Conservation (phyloP, 2,888 invertebrate genomes). For the Opisthograptis luteolata region DNA sequence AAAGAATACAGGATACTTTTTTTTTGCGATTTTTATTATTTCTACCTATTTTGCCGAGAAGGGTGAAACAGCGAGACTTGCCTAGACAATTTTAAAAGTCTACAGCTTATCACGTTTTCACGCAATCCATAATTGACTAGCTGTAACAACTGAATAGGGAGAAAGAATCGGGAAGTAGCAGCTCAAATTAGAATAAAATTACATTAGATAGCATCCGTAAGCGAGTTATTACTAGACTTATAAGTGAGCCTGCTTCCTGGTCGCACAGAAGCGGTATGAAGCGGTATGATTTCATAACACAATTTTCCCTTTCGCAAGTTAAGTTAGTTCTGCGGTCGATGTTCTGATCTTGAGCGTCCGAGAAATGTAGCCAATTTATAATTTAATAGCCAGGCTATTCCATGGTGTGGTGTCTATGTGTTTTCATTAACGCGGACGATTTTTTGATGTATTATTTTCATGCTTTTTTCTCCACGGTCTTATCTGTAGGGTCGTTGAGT, state of each 20-base stretch:
- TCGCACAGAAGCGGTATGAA: conserved; percentile 56
- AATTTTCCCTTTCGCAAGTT: conserved; percentile 74
- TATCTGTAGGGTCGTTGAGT: too few relatives aligned
- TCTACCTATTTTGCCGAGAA: too few relatives aligned
- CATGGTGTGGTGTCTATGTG: not conserved
- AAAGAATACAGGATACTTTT: too few relatives aligned
- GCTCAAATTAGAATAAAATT: conserved; percentile 58
- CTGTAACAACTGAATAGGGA: not conserved
- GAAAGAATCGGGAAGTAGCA: conserved; percentile 33
- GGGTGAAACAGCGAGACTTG: not conserved
- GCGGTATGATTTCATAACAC: conserved; percentile 69
- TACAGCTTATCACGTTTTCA: not conserved
- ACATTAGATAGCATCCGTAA: conserved; percentile 57
- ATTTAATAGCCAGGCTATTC: conserved; percentile 40
- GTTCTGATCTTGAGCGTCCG: conserved; percentile 44
- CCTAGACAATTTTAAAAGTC: too few relatives aligned
- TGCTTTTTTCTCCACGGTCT: too few relatives aligned
- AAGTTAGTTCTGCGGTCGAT: conserved; percentile 51
- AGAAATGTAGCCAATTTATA: conserved; percentile 51
- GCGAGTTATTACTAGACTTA: conserved; percentile 62
- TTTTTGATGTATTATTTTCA: too few relatives aligned
- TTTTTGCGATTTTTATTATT: too few relatives aligned
- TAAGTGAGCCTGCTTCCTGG: conserved; percentile 59
- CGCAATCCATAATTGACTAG: not conserved
- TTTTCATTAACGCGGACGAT: too few relatives aligned